A percentile compares a stretch with the other conserved stretches of the same genome.
These are phyloP conservation scores for Hippolais icterina DNA, from an alignment of 2,113 vertebrate species.

Conservation along the genomic window DNA sequence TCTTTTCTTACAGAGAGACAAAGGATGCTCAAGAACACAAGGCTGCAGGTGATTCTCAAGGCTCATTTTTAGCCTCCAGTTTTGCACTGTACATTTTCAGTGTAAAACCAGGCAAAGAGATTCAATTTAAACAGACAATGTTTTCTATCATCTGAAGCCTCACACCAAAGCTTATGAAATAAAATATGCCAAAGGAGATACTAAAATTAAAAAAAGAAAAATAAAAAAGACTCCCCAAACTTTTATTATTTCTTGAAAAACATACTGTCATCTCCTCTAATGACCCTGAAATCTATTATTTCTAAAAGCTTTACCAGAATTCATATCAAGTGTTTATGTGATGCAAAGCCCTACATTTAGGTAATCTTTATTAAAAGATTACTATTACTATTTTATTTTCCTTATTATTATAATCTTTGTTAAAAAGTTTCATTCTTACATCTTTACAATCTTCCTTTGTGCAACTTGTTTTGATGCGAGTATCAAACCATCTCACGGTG, in stretches of 20 bases:
- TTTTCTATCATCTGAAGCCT: neutral
- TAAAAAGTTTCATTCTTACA: conserved; percentile 79
- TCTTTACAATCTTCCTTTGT: conserved; percentile 99
- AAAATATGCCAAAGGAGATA: neutral
- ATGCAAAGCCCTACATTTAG: conserved; percentile 20
- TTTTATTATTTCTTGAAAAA: conserved; percentile 18
- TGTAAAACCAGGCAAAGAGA: neutral
- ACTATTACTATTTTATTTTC: neutral
- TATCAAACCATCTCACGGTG: conserved; percentile 97
- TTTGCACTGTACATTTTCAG: neutral
- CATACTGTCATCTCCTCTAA: conserved; percentile 9
- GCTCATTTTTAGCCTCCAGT: neutral
- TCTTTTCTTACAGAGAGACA: neutral
- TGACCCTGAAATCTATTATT: conserved; percentile 15
- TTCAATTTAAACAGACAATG: neutral
- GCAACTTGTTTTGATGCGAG: conserved; percentile 95
- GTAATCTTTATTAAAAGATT: conserved; percentile 9
- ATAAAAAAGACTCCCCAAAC: neutral
- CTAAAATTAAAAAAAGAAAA: neutral
- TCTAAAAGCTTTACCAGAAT: conserved; percentile 44
- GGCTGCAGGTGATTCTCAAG: neutral
- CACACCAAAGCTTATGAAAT: neutral
- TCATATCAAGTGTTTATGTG: conserved; percentile 4
- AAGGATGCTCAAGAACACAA: neutral
- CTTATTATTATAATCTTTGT: neutral